Percentiles rank a stretch among this genome's conserved stretches.
Evolutionary conservation across 2,113 vertebrate genomes (phyloP).

Genomic region (Heloderma charlesbogerti): DNA sequence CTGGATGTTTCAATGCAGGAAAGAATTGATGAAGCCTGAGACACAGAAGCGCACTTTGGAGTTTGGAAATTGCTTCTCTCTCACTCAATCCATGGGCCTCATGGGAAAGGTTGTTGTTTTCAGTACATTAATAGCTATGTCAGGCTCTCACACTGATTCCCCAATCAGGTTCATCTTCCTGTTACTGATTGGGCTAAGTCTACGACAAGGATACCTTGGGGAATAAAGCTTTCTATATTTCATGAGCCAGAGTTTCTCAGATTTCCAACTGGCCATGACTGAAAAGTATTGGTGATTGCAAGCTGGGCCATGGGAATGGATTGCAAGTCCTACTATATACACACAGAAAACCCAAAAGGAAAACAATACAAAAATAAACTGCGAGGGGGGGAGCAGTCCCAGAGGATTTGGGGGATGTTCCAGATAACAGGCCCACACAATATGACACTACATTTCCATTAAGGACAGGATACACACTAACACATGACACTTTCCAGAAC

Average conservation of each 20-base stretch:
- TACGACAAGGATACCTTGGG: not conserved
- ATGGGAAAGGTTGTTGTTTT: conserved; percentile 37
- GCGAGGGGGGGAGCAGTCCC: not conserved
- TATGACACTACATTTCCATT: not conserved
- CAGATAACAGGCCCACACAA: not conserved
- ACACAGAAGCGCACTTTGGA: conserved; percentile 1
- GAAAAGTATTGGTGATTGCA: conserved; percentile 10
- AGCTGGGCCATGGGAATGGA: not conserved
- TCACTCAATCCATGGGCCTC: not conserved
- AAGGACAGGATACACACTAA: not conserved
- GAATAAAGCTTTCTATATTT: not conserved
- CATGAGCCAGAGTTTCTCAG: conserved; percentile 20
- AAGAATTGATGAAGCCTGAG: conserved; percentile 28
- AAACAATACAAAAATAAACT: no score
- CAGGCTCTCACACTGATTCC: not conserved
- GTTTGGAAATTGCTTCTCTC: conserved; percentile 38
- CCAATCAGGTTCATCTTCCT: conserved; percentile 18
- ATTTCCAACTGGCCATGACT: not conserved
- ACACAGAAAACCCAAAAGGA: not conserved
- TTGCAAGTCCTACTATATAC: not conserved
- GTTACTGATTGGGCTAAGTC: not conserved
- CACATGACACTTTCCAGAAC: conserved; percentile 4
- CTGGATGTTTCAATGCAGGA: conserved; percentile 30
- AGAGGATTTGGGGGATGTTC: not conserved
- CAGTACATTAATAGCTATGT: conserved; percentile 18